Evolutionary conservation across 2,888 invertebrate genomes (phyloP).

Genomic region (Volucella inflata): DNA sequence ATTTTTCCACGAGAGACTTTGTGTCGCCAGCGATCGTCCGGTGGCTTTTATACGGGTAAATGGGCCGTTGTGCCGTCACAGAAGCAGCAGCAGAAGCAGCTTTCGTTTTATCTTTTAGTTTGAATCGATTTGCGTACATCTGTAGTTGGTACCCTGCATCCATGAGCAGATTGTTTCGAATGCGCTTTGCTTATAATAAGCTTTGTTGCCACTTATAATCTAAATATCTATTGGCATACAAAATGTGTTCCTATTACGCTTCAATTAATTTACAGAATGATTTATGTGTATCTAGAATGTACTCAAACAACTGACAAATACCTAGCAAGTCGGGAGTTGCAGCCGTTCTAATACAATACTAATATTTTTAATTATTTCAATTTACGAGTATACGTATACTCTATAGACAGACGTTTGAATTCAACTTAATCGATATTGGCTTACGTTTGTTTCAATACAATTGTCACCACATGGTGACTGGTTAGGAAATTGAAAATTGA

Average conservation of each 20-base stretch:
- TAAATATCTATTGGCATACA: slow-evolving; percentile 64
- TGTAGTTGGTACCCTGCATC: slow-evolving; percentile 7
- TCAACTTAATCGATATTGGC: slow-evolving; percentile 59
- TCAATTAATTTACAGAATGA: slow-evolving; percentile 74
- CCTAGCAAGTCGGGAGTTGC: slow-evolving; percentile 3
- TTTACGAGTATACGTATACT: not conserved
- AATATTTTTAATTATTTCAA: slow-evolving; percentile 66
- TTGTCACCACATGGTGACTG: slow-evolving; percentile 20
- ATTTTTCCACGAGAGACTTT: slow-evolving; percentile 72
- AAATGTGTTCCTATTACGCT: slow-evolving; percentile 70
- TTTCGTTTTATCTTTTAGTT: slow-evolving; percentile 60
- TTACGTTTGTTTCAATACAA: slow-evolving; percentile 54
- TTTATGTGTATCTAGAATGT: slow-evolving; percentile 62
- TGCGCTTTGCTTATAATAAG: slow-evolving; percentile 51
- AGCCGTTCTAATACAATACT: slow-evolving; percentile 22
- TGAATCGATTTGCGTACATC: slow-evolving; percentile 38
- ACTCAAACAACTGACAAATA: not conserved
- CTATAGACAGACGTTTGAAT: slow-evolving; percentile 18
- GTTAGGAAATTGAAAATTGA: too few relatives aligned
- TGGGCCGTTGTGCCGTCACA: slow-evolving; percentile 43
- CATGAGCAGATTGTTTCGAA: slow-evolving; percentile 1
- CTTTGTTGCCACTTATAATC: slow-evolving; percentile 53
- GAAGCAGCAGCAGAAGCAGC: not conserved
- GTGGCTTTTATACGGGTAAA: slow-evolving; percentile 59
- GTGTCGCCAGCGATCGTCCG: slow-evolving; percentile 69